Evolutionary conservation across 1,140 invertebrate species (phyloP), one percentile per base, ranked within the genome.

Genomic region (Bombus affinis): DNA sequence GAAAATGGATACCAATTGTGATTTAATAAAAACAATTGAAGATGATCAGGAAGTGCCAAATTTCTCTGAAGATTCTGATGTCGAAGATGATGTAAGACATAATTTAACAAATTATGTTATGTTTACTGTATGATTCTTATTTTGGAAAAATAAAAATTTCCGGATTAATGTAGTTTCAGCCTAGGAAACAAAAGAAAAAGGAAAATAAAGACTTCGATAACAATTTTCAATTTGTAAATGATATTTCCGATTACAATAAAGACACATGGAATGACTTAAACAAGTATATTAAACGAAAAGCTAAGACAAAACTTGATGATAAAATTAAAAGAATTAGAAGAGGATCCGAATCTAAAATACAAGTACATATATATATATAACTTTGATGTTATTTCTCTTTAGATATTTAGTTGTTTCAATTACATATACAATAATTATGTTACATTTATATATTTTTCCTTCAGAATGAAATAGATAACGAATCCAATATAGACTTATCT

Each of bases 211-310:
- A 98, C 86, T 98, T 98, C 92, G 96, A 97, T 91, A 96, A 96
- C 39, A 96, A 96, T 32, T 98, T 98, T 92, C 93, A 97, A 89
- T 98, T 98, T 95, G 96, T 97, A 53, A 96, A 95, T 10, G 96
- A 96, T 25, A 96, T 96, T 2, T 96, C 96, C 68, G 97, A 98
- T 89, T 98, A 98, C 92, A 98, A 98, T 93, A 92, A 97, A 93
- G 97, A 98, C 92, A 96, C 97, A n/a, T 98, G 97, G 98, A 97
- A 98, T 95, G 97, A 98, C 95, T 93, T 98, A 44, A 96, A 96
- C 88, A 98, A 98, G 92, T 98, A 98, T 95, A 96, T 98, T 0
- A 97, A 97, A 92, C 95, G 97, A 70, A 98, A 98, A 96, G 96
- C 96, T 0, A 97, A 97, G 90, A 96, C 96, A 35, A 98, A 98